Conservation (phyloP, 1,140 invertebrate genomes). For the Coboldia fuscipes region DNA sequence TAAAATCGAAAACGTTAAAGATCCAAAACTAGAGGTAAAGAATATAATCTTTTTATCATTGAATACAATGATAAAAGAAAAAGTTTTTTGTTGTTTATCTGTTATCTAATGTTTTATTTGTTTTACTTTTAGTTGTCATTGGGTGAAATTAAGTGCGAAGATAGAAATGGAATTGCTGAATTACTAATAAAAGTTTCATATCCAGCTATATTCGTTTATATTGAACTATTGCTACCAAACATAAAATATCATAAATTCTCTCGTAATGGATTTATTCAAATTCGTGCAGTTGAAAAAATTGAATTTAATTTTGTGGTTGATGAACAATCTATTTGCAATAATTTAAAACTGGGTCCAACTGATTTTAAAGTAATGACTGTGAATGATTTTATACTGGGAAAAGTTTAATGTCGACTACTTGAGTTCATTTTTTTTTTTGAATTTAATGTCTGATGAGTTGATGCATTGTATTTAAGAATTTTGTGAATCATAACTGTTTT, state of each 20-base stretch:
- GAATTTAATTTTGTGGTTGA: constrained; percentile 9
- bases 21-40: constrained; percentile 8
- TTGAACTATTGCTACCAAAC: constrained; percentile 14
- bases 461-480: too few relatives aligned
- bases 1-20: constrained; percentile 8
- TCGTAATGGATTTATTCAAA: constrained; percentile 20
- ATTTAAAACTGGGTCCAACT: background rate
- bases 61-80: background rate
- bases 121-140: constrained; percentile 11
- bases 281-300: constrained; percentile 11
- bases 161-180: background rate
- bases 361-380: constrained; percentile 1
- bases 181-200: constrained; percentile 9
- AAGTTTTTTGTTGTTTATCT: background rate
- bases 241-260: constrained; percentile 14
- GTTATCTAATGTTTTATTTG: background rate
- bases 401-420: too few relatives aligned
- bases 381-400: constrained; percentile 1
- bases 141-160: background rate
- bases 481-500: too few relatives aligned
- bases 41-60: background rate
- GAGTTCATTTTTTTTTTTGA: too few relatives aligned
- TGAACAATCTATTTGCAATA: constrained; percentile 6
- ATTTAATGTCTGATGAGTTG: too few relatives aligned
- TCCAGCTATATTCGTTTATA: constrained; percentile 16